phyloP scores from a whole-genome alignment of 2,113 vertebrate genomes.

The Cardinalis cardinalis region DNA sequence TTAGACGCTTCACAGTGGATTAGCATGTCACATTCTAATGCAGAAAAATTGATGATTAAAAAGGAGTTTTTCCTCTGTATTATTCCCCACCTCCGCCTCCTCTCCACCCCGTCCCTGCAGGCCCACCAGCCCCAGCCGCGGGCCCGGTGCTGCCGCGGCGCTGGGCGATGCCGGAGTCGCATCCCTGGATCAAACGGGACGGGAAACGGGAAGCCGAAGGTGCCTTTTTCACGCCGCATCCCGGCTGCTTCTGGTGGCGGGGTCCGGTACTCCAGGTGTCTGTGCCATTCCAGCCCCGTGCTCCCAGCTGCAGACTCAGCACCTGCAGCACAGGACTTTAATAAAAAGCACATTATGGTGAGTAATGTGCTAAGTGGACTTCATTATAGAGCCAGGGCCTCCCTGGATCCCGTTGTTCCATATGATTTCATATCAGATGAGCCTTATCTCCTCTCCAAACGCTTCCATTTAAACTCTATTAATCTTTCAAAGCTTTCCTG shows the following conservation, averaged over 20 bases:
- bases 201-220: neutral
- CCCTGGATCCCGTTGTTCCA: slow-evolving; percentile 35
- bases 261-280: neutral
- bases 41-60: slow-evolving; percentile 53
- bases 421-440: slow-evolving; percentile 58
- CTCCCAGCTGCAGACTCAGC: neutral
- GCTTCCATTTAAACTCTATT: slow-evolving; percentile 66
- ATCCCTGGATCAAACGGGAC: rapidly evolving
- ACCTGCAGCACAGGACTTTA: slow-evolving; percentile 7
- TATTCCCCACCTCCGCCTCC: slow-evolving; percentile 28
- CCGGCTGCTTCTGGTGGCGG: rapidly evolving
- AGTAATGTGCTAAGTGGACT: slow-evolving; percentile 64
- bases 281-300: neutral
- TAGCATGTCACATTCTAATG: slow-evolving; percentile 64
- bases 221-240: rapidly evolving
- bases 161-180: neutral
- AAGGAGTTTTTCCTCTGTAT: slow-evolving; percentile 19
- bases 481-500: slow-evolving; percentile 46
- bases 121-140: neutral
- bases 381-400: slow-evolving; percentile 42
- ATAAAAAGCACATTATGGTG: slow-evolving; percentile 45
- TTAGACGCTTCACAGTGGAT: slow-evolving; percentile 65
- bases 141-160: neutral
- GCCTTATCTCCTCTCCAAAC: slow-evolving; percentile 64
- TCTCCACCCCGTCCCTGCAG: neutral